Evolutionary conservation across 2,113 vertebrate genomes (phyloP), one percentile per base, ranked within the genome.

Genomic region (Percopsis transmontana): DNA sequence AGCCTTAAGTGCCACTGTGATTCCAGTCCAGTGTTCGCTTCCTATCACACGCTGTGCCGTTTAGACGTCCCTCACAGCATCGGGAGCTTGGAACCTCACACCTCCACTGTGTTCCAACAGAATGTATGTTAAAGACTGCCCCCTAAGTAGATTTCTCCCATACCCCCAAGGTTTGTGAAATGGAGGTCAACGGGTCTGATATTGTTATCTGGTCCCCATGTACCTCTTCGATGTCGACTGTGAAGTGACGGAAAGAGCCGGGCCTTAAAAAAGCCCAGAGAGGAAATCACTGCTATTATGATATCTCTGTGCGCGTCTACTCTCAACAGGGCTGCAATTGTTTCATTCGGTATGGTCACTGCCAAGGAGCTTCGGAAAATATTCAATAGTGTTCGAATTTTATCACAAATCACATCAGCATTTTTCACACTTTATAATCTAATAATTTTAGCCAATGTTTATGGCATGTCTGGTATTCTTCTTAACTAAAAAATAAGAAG

Each of bases 151-250:
- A 85, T 84, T 83, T 82, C 76, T 80, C 71, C 67, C 64, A 72
- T 79, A 78, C 61, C 86, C 84, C 76, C 59, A 72, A 83, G 81
- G 80, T 87, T 83, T 88, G 73, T 78, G 83, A 88, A 89, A 90
- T 89, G 74, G 79, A 72, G 87, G 85, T 90, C 84, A 88, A 80
- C 83, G 84, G 85, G 80, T 84, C 85, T 88, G 79, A 84, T 91
- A 85, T 87, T 88, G 87, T 87, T 88, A 81, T 78, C 79, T 61
- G 89, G 89, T 88, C 87, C 85, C 76, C 65, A 82, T 78, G 66
- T 70, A 79, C 74, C 77, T 77, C 39, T 74, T 70, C 74, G 72
- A 87, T 89, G 80, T 86, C 85, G 87, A 79, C 82, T 79, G 83
- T 62, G 69, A 85, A 86, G 74, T 85, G 84, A 85, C 66, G 24